Base-by-base conservation (phyloP, 2,888 invertebrate species). In the Agrotis clavis region DNA sequence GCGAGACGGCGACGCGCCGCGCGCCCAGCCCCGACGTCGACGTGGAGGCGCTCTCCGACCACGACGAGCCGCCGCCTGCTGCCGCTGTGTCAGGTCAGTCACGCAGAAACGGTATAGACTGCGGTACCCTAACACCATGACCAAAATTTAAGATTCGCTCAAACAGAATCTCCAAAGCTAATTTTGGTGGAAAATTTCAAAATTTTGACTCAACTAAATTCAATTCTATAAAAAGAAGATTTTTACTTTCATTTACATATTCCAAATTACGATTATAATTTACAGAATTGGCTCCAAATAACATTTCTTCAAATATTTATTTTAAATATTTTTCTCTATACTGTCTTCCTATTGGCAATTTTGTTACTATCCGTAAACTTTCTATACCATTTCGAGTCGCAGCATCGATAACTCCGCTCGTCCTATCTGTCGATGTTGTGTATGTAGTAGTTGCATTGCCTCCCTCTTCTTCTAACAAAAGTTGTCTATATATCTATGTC, bases 11-110 rank as follows among this genome's bases (percentile, higher is more conserved):
- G 92, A 92, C 96, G 95, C 92, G 96, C 93, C 94, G 97, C 94
- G 92, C 96, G 96, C 90, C 97, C 95, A 97, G 97, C 94, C 97
- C 97, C 90, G 96, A 97, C 94, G 97, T 97, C 91, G 97, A 97
- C 94, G 97, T 97, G 92, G 97, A 97, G 94, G 97, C 97, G 88
- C 96, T 97, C 86, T 97, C 97, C 84, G 97, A 97, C 90, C 89
- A 96, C 97, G 89, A 94, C 95, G 87, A 96, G 96, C 88, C 89
- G 62, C 91, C 96, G 97, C 89, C 96, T 97, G 89, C 94, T 94
- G 86, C 96, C 96, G 90, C 97, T 94, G 85, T 88, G 77, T 19
- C 68, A 97, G 97, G 97, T 97, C 97, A 97, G 97, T 97, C 45
- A 47, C 63, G 57, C 61, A 77, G 80, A 93, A 94, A 94, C 92